Conservation (phyloP, 2,797 vertebrate species). For the Chloroceryle amazona region DNA sequence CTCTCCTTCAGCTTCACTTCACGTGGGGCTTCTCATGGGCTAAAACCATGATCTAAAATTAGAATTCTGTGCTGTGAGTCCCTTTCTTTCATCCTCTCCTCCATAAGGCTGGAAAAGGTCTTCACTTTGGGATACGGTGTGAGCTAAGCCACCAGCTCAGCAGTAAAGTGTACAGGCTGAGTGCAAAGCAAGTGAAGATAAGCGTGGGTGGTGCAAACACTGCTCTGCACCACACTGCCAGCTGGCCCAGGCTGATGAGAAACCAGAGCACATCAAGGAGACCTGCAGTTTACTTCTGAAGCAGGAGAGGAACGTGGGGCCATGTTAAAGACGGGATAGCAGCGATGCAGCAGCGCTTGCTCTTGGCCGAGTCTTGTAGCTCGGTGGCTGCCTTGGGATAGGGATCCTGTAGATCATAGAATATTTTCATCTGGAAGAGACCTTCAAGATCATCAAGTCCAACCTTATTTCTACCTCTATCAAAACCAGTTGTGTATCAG, state of each 20-base stretch:
- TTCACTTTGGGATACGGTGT: neutral
- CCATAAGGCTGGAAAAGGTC: neutral
- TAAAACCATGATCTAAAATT: neutral
- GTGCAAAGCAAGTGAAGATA: neutral
- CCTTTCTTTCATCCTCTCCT: neutral
- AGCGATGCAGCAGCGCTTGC: fast-evolving
- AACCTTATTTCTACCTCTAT: too few relatives aligned
- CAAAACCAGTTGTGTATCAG: neutral
- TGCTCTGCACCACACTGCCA: neutral
- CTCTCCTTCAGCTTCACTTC: neutral
- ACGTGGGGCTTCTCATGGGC: neutral
- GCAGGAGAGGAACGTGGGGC: fast-evolving
- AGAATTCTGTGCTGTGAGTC: neutral
- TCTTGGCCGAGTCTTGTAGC: neutral
- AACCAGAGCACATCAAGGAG: neutral
- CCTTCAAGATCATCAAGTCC: too few relatives aligned
- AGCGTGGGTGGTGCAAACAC: neutral
- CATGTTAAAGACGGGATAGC: fast-evolving
- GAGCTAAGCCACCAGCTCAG: neutral
- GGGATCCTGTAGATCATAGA: neutral
- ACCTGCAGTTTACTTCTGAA: neutral
- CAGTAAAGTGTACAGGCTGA: neutral
- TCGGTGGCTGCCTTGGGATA: neutral
- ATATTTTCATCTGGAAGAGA: too few relatives aligned
- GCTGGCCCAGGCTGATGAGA: neutral